Evolutionary conservation across 2,797 vertebrate species (phyloP), one percentile per base, ranked within the genome.

Genomic region (Paedocypris micromegethes): DNA sequence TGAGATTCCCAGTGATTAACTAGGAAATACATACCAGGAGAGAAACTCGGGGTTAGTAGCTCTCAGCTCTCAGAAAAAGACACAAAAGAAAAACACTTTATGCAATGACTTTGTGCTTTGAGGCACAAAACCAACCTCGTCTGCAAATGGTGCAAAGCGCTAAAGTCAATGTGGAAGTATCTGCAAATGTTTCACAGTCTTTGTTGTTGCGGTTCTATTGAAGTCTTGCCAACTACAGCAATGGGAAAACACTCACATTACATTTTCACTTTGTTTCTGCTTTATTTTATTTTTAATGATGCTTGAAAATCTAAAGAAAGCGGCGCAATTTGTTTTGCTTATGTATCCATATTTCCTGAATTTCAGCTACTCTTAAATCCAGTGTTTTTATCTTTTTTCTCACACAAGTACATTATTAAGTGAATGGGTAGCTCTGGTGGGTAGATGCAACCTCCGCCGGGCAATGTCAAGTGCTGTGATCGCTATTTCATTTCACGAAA

Each of bases 381-480:
- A 9, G 8, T 55, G 2, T 48, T 60, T 54, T 38, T 41, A 40
- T 51, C 44, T 55, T 48, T 9, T 74, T 74, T 55, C 40, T 59
- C 64, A 49, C 58, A 50, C 47, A 58, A 73, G 57, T 58, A 50
- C 49, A 64, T 69, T 73, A 58, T 64, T 73, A 64, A 64, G 23
- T 23, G 23, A 69, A 69, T 46, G 9, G 23, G 23, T 43, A 56
- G 42, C 40, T 43, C 55, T 47, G 23, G 43, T 42, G 40, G 58
- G 40, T 39, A 53, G 44, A 53, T 42, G 56, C 54, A 54, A 67
- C 58, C 53, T 58, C 43, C 2, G 5, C 38, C 4, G 38, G 55
- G 58, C 43, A 61, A 61, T 48, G 58, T 55, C 45, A 61, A 5
- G 42, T 54, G 39, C 9, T 6, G 39, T 43, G 8, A 49, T 50